Percentiles rank a stretch among this genome's conserved stretches.
Conservation (phyloP, 2,113 vertebrate genomes). For the Seriola dumerili region DNA sequence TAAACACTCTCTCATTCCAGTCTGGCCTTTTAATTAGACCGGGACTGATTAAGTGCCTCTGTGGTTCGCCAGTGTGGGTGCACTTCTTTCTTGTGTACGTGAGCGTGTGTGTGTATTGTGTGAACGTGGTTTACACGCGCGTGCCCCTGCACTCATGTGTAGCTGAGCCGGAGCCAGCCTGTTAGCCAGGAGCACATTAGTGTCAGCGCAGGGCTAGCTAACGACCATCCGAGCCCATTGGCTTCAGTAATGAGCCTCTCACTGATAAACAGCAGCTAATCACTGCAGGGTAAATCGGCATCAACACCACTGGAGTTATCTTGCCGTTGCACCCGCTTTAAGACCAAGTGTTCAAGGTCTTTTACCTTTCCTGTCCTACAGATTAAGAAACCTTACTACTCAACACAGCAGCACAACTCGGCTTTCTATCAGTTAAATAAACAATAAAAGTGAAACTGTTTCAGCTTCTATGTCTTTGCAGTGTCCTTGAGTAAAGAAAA, state of each 20-base stretch:
- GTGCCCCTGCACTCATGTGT: background rate
- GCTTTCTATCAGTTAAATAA: constrained; percentile 23
- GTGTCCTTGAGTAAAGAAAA: constrained; percentile 39
- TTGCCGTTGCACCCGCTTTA: constrained; percentile 56
- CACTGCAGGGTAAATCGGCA: constrained; percentile 67
- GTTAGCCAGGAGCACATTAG: constrained; percentile 73
- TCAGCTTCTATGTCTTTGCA: constrained; percentile 14
- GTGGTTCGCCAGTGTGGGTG: constrained; percentile 38
- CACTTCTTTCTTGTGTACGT: background rate
- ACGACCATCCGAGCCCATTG: constrained; percentile 74
- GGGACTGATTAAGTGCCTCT: constrained; percentile 81
- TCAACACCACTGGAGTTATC: constrained; percentile 69
- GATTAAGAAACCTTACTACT: constrained; percentile 22
- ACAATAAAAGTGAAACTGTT: background rate
- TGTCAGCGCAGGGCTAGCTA: constrained; percentile 70
- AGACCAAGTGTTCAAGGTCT: constrained; percentile 57
- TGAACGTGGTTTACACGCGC: background rate
- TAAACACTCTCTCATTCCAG: constrained; percentile 73
- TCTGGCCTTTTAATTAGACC: constrained; percentile 82
- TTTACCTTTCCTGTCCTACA: constrained; percentile 42
- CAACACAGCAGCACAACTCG: constrained; percentile 14
- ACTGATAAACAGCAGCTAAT: constrained; percentile 81
- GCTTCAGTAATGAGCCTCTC: constrained; percentile 77
- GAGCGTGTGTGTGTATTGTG: background rate
- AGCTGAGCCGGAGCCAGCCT: constrained; percentile 43